phyloP scores from a whole-genome alignment of 2,797 vertebrate species.

The Paratrypauchen microcephalus region DNA sequence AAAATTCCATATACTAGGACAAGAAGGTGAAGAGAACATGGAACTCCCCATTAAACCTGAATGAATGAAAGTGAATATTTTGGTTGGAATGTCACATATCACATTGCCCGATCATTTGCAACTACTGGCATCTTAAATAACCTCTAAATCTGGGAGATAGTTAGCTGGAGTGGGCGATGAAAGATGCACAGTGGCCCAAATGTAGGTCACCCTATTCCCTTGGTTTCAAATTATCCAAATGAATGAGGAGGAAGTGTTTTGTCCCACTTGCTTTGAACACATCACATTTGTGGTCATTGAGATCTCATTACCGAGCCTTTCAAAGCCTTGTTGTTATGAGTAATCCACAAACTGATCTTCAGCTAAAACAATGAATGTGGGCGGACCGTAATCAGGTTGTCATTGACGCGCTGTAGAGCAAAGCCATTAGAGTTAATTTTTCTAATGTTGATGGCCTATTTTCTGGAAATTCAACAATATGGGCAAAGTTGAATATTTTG shows the following conservation, averaged over 20 bases:
- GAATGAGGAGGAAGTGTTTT: constrained; percentile 11
- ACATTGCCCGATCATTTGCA: background rate
- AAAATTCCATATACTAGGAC: too few species aligned
- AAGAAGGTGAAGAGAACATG: too few species aligned
- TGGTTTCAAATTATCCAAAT: constrained; percentile 4
- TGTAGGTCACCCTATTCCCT: constrained; percentile 4
- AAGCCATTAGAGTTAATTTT: background rate
- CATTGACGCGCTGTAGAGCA: background rate
- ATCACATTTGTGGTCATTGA: constrained; percentile 4
- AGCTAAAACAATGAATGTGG: constrained; percentile 10
- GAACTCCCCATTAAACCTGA: too few species aligned
- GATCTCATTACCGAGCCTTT: background rate
- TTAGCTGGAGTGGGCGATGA: constrained; percentile 1
- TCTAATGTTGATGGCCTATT: too few species aligned
- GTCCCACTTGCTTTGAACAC: constrained; percentile 8
- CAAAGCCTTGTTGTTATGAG: background rate
- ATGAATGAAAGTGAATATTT: too few species aligned
- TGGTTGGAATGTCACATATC: too few species aligned
- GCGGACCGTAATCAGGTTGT: background rate
- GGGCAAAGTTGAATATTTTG: background rate
- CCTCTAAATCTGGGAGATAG: background rate
- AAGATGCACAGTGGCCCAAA: constrained; percentile 3
- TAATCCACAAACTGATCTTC: background rate
- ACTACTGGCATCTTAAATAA: background rate
- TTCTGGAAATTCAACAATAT: background rate